A percentile compares a stretch with the other conserved stretches of the same genome.
Conservation (phyloP, 1,140 invertebrate species). For the Eupeodes corollae region DNA sequence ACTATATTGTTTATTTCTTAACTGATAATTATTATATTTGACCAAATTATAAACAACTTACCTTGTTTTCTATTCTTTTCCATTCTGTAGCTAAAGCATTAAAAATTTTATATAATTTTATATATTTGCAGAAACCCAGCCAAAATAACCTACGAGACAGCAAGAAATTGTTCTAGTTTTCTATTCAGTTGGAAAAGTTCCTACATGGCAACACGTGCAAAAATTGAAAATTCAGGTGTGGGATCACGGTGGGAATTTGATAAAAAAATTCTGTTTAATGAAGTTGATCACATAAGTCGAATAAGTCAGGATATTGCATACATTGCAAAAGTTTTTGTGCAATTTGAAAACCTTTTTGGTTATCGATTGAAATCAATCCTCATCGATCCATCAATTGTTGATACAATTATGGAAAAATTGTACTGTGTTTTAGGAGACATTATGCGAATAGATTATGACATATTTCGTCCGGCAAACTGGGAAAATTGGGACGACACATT, state of each 20-base stretch:
- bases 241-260: slow-evolving; percentile 86
- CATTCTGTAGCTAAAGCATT: no score
- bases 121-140: slow-evolving; percentile 47
- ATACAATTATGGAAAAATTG: slow-evolving; percentile 56
- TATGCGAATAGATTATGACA: slow-evolving; percentile 69
- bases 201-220: slow-evolving; percentile 60
- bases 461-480: slow-evolving; percentile 61
- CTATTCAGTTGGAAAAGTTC: slow-evolving; percentile 63
- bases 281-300: slow-evolving; percentile 68
- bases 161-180: slow-evolving; percentile 51
- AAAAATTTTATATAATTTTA: no score
- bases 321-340: slow-evolving; percentile 62
- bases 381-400: slow-evolving; percentile 70
- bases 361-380: slow-evolving; percentile 74
- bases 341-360: slow-evolving; percentile 84
- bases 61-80: no score
- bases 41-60: no score
- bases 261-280: slow-evolving; percentile 61
- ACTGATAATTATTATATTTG: no score
- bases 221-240: slow-evolving; percentile 71
- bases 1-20: no score
- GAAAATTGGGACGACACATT: slow-evolving; percentile 75
- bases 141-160: slow-evolving; percentile 41
- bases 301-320: slow-evolving; percentile 68
- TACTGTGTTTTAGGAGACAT: slow-evolving; percentile 50